Base-by-base conservation (phyloP, 2,797 vertebrate species). In the Propithecus perrieri region DNA sequence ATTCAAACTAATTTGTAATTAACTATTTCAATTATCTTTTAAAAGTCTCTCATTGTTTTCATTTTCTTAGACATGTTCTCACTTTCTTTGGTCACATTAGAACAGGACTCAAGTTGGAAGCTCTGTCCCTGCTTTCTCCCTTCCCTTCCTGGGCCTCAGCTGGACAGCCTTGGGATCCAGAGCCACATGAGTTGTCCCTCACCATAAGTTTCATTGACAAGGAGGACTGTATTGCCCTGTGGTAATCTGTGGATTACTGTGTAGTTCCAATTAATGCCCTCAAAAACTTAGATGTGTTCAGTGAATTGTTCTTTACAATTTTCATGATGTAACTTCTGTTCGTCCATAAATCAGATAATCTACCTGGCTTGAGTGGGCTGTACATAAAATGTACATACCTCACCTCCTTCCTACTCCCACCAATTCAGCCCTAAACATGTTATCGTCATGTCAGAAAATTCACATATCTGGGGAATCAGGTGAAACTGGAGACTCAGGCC, bases 301-400 rank as follows among this genome's bases (percentile, higher is more conserved):
- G 48, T 88, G 55, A 95, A 78, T 48, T 94, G 4, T 81, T 95
- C 24, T 80, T 85, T 48, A 76, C 15, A 48, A 84, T 79, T 96
- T 94, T 71, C 28, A 65, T 24, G 11, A 5, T 30, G 20, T 86
- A 50, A 41, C 30, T 9, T 86, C 24, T 84, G 4, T 90, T 61
- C 6, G 4, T 89, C 33, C 59, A 81, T 78, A 86, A 87, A 61
- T 22, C 50, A 76, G 35, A 71, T 67, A 78, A 83, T 78, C n/a
- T 92, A 30, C 13, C 63, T 35, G 43, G 80, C 13, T 75, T 55
- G 43, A 80, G 12, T 30, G 84, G 20, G 83, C 41, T 78, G 2
- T n/a, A 86, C 26, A 46, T 74, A 55, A 86, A 92, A 80, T 74
- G 9, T 84, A 11, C 26, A 33, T 69, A 46, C 33, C 63, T 89